Conservation (phyloP, 2,113 vertebrate genomes). For the Gnathonemus echidnorhynchus region DNA sequence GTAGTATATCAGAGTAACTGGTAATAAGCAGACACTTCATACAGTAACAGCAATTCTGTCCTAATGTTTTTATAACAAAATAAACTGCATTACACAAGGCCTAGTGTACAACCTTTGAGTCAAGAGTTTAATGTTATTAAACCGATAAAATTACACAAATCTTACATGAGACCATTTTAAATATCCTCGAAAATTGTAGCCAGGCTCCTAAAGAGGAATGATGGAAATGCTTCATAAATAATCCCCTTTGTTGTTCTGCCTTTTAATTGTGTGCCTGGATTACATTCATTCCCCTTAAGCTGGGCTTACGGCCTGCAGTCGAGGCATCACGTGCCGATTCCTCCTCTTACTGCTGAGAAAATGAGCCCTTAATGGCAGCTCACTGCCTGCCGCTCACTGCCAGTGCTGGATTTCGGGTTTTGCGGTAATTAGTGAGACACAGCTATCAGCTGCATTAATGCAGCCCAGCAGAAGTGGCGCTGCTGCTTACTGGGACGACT, state of each 20-base stretch:
- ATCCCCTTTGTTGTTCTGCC: conserved; percentile 22
- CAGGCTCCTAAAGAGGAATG: conserved; percentile 17
- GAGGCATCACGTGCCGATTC: conserved; percentile 33
- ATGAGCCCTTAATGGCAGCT: conserved; percentile 45
- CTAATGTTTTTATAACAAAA: background rate
- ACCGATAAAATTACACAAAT: conserved; percentile 1
- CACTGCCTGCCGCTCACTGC: conserved; percentile 24
- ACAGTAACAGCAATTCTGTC: background rate
- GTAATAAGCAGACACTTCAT: background rate
- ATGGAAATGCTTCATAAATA: conserved; percentile 29
- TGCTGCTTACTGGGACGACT: too few relatives aligned
- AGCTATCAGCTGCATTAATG: too few relatives aligned
- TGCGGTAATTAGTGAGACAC: too few relatives aligned
- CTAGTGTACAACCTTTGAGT: background rate
- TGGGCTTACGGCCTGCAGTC: conserved; percentile 23
- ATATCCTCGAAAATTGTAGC: conserved; percentile 12
- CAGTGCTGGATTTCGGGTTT: too few relatives aligned
- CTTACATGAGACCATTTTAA: background rate
- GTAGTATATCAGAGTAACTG: background rate
- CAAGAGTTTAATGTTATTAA: conserved; percentile 4
- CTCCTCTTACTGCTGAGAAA: conserved; percentile 36
- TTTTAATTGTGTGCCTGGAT: conserved; percentile 42
- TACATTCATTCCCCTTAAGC: conserved; percentile 40
- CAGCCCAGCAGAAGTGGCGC: too few relatives aligned
- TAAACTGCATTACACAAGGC: background rate